phyloP scores from a whole-genome alignment of 1,140 invertebrate genomes.

The Ostrea edulis region DNA sequence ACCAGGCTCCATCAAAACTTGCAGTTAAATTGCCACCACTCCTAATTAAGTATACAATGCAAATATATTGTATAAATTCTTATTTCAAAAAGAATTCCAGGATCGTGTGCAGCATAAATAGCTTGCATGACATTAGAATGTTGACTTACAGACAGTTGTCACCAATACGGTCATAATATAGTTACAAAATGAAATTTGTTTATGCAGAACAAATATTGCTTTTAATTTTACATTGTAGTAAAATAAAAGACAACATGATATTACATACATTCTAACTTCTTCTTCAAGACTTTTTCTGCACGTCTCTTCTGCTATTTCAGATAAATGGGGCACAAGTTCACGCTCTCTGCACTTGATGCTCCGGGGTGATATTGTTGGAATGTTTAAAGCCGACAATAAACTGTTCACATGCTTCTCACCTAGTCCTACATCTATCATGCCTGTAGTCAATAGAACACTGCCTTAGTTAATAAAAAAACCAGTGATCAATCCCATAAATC shows the following conservation, averaged over 20 bases:
- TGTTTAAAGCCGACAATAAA: not conserved
- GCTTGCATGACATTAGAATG: too few species aligned
- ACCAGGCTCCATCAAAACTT: conserved; percentile 39
- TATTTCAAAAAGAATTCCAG: too few species aligned
- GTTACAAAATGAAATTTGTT: too few species aligned
- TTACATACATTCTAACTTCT: conserved; percentile 25
- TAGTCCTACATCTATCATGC: not conserved
- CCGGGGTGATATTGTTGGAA: not conserved
- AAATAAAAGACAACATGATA: not conserved
- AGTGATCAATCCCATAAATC: not conserved
- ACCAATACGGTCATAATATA: too few species aligned
- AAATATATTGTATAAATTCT: not conserved
- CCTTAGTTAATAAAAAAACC: not conserved
- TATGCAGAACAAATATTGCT: not conserved
- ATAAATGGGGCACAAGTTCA: not conserved
- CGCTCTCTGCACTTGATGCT: conserved; percentile 13
- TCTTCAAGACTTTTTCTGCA: not conserved
- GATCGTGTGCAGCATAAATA: too few species aligned
- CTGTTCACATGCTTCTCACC: not conserved
- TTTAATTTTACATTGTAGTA: not conserved
- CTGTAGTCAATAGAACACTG: not conserved
- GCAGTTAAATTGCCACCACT: conserved; percentile 16
- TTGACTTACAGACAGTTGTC: too few species aligned
- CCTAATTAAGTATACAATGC: not conserved
- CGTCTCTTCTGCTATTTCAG: conserved; percentile 11